Conservation (phyloP, 2,113 vertebrate species). For the Romanogobio albipinnatus region DNA sequence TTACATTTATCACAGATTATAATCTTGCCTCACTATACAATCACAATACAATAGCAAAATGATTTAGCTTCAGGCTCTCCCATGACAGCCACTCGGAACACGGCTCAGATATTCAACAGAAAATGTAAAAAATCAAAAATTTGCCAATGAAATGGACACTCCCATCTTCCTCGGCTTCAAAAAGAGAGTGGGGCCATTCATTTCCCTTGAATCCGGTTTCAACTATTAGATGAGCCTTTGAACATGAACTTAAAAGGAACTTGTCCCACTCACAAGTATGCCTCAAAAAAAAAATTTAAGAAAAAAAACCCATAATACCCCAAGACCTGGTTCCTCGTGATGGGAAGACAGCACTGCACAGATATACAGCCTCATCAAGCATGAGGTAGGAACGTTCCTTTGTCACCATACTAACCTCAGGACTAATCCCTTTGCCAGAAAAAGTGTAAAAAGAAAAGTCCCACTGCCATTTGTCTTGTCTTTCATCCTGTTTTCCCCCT, state of each 20-base stretch:
- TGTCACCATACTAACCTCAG: constrained; percentile 36
- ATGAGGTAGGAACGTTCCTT: constrained; percentile 38
- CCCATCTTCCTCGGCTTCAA: background rate
- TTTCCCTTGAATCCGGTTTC: constrained; percentile 12
- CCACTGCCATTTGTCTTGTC: constrained; percentile 33
- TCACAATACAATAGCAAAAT: background rate
- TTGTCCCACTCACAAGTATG: constrained; percentile 31
- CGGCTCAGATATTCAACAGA: background rate
- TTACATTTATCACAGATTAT: constrained; percentile 2
- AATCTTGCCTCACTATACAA: background rate
- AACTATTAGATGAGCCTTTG: constrained; percentile 44
- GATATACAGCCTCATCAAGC: constrained; percentile 10
- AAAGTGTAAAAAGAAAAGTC: constrained; percentile 52
- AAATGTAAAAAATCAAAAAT: background rate
- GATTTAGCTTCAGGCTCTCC: background rate
- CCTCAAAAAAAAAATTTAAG: constrained; percentile 3
- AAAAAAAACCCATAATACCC: constrained; percentile 6
- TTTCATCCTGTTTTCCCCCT: constrained; percentile 54
- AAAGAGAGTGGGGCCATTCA: constrained; percentile 32
- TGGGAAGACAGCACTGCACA: background rate
- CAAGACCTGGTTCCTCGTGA: constrained; percentile 9
- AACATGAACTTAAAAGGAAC: constrained; percentile 47
- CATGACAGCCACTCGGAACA: constrained; percentile 2
- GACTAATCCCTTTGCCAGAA: constrained; percentile 31
- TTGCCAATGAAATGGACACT: constrained; percentile 23